Base-by-base conservation (phyloP, 2,888 invertebrate species). In the Sarcophaga variegata region DNA sequence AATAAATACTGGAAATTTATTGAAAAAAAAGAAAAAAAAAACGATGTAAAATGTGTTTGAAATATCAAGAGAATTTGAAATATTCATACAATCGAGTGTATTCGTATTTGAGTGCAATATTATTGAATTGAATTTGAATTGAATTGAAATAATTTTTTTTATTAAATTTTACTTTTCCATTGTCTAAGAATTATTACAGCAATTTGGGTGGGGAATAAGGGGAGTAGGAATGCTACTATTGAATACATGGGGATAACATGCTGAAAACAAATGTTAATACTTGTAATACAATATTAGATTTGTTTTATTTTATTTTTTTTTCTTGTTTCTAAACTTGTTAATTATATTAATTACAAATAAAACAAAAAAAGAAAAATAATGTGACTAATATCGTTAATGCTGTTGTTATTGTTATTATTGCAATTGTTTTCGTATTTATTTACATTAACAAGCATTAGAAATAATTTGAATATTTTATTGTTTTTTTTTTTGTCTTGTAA, bases 311-410 rank as follows among this genome's bases (percentile, higher is more conserved):
- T 17, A 8, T 14, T 54, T 4, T 17, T 14, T 1, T 14, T 54
- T 12, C 17, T 54, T 54, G 54, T 54, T 14, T 54, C 14, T 54
- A 54, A 4, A 71, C 80, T 80, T 76, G 77, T 74, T 72, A 87
- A 79, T 84, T 71, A 87, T 84, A 72, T 84, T 72, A 84, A 84
- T 84, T 80, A 72, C 78, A 81, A 63, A 37, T 37, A 37, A 37
- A 37, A 37, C 6, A 37, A 37, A 37, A 8, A 37, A 8, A 8
- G 0, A 10, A 37, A 8, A 69, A 72, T 83, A 79, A 76, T 76
- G 54, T 86, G 82, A 81, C 77, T 86, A 86, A 86, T 77, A 70
- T 37, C 2, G 37, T 37, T 2, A 69, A 74, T 37, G 45, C 67
- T 83, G 79, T 70, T 81, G 47, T 70, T 49, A 66, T 84, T 84